Conservation (phyloP, 2,888 invertebrate species). For the Phasia obesa region DNA sequence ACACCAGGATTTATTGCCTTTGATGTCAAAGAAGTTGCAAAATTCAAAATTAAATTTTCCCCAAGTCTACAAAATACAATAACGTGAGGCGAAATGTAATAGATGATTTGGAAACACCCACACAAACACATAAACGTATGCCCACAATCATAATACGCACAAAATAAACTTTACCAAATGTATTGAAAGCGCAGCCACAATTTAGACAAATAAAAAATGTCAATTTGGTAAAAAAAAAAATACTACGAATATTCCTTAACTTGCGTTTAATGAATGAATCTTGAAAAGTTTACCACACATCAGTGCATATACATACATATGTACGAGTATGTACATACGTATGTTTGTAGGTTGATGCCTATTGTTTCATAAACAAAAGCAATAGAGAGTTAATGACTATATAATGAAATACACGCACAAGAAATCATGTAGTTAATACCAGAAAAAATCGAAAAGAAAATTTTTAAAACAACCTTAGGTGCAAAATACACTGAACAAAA, state of each 20-base stretch:
- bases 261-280: conserved; percentile 23
- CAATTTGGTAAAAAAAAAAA: conserved; percentile 14
- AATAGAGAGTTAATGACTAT: too few species aligned
- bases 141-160: neutral
- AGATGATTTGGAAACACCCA: conserved; percentile 24
- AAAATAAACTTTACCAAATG: conserved; percentile 3
- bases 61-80: conserved; percentile 45
- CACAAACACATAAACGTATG: neutral
- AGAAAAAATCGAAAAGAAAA: too few species aligned
- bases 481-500: too few species aligned
- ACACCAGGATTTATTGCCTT: conserved; percentile 65
- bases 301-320: neutral
- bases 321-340: neutral
- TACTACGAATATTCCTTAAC: neutral
- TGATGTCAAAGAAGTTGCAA: conserved; percentile 66
- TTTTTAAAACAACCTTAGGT: too few species aligned
- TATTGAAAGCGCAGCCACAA: conserved; percentile 30
- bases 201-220: conserved; percentile 26
- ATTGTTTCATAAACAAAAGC: too few species aligned
- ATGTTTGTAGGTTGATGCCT: too few species aligned
- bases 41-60: conserved; percentile 67
- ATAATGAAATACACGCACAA: too few species aligned
- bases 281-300: neutral
- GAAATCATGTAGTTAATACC: too few species aligned
- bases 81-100: conserved; percentile 44